Evolutionary conservation across 1,140 invertebrate species (phyloP).

Genomic region (Linepithema humile): DNA sequence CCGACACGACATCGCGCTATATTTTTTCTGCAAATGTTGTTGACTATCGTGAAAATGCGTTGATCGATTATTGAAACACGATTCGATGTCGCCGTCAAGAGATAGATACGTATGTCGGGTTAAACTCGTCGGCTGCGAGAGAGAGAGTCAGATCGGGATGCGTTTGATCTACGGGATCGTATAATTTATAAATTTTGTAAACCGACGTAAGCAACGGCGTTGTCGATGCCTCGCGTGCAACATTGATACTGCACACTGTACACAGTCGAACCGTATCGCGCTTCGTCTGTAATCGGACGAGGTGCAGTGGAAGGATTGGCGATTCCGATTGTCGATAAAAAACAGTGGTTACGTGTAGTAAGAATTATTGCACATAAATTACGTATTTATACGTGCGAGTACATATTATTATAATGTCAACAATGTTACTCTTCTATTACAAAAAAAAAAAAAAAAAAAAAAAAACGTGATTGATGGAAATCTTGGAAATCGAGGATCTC

Average conservation of each 20-base stretch:
- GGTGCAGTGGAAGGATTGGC: not conserved
- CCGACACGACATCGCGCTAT: not conserved
- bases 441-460: too few relatives aligned
- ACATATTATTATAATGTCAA: too few relatives aligned
- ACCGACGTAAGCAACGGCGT: not conserved
- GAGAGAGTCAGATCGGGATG: not conserved
- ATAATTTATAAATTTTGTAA: not conserved
- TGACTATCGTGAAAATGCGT: not conserved
- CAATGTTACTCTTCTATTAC: too few relatives aligned
- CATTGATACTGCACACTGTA: not conserved
- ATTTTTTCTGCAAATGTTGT: not conserved
- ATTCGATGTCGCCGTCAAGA: not conserved
- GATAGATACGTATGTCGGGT: not conserved
- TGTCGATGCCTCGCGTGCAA: not conserved
- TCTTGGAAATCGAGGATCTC: too few relatives aligned
- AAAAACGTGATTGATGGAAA: too few relatives aligned
- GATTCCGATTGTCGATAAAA: not conserved
- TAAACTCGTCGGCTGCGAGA: not conserved
- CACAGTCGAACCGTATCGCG: not conserved
- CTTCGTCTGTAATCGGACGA: not conserved
- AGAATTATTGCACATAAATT: not conserved
- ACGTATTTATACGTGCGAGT: not conserved
- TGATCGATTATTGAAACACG: not conserved
- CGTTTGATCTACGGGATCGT: not conserved
- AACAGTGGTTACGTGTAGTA: not conserved